A percentile compares a stretch with the other conserved stretches of the same genome.
Evolutionary conservation across 2,113 vertebrate genomes (phyloP).

Genomic region (Vulpes lagopus): DNA sequence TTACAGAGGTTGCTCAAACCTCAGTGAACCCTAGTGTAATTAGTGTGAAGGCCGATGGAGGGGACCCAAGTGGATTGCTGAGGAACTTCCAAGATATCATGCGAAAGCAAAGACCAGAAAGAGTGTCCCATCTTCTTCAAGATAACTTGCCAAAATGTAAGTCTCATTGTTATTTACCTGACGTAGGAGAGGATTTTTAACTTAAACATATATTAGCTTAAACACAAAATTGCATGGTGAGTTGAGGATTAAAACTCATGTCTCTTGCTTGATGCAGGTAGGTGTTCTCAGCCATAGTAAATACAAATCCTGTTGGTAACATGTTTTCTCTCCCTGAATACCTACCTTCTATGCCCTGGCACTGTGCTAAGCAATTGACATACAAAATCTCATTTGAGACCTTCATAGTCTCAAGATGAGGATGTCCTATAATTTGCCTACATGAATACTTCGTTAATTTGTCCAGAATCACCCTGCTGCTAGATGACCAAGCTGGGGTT

Average conservation of each 20-base stretch:
- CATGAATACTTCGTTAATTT: background rate
- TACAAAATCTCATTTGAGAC: background rate
- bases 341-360: background rate
- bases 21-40: slow-evolving; percentile 80
- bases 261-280: background rate
- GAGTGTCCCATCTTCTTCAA: slow-evolving; percentile 95
- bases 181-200: background rate
- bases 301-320: background rate
- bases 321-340: background rate
- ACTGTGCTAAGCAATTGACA: background rate
- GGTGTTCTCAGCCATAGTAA: background rate
- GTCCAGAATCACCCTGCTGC: background rate
- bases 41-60: slow-evolving; percentile 71
- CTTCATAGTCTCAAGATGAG: background rate
- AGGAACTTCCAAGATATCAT: slow-evolving; percentile 91
- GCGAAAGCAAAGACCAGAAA: slow-evolving; percentile 93
- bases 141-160: slow-evolving; percentile 96
- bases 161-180: slow-evolving; percentile 29
- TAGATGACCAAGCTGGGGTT: background rate
- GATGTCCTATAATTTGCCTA: background rate
- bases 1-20: slow-evolving; percentile 88
- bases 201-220: background rate
- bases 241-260: background rate
- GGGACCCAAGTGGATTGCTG: slow-evolving; percentile 86
- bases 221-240: background rate